These are phyloP conservation scores for Baccha elongata DNA, from an alignment of 2,888 invertebrate genomes.

Conservation along the genomic window DNA sequence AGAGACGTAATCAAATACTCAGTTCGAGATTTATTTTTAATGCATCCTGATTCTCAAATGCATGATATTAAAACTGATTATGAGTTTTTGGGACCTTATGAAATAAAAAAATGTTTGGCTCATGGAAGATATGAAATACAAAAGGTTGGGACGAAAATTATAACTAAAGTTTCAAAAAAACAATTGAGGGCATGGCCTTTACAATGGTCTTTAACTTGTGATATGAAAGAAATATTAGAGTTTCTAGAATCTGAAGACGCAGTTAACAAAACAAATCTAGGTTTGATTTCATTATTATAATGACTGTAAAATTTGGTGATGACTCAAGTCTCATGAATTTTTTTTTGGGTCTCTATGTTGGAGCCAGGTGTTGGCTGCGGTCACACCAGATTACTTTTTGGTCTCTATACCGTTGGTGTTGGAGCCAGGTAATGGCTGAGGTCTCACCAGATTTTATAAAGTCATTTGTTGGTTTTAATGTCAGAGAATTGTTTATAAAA, in stretches of 20 bases:
- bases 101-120: slow-evolving; percentile 28
- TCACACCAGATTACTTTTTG: no score
- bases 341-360: slow-evolving; percentile 16
- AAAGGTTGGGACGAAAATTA: slow-evolving; percentile 36
- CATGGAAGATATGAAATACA: slow-evolving; percentile 23
- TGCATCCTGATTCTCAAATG: slow-evolving; percentile 29
- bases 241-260: slow-evolving; percentile 9
- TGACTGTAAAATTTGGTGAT: neutral
- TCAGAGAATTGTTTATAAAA: no score
- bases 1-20: slow-evolving; percentile 23
- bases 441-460: no score
- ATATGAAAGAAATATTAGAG: slow-evolving; percentile 29
- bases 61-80: slow-evolving; percentile 30
- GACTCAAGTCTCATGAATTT: slow-evolving; percentile 16
- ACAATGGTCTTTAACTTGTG: slow-evolving; percentile 14
- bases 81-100: slow-evolving; percentile 31
- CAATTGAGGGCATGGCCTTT: slow-evolving; percentile 30
- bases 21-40: slow-evolving; percentile 22
- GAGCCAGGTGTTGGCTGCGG: no score
- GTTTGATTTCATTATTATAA: slow-evolving; percentile 17
- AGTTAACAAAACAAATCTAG: slow-evolving; percentile 1
- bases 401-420: neutral
- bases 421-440: slow-evolving; percentile 22
- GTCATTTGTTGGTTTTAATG: no score
- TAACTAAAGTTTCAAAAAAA: slow-evolving; percentile 31